phyloP scores from a whole-genome alignment of 2,888 invertebrate genomes.

The Leucophora obtusa region DNA sequence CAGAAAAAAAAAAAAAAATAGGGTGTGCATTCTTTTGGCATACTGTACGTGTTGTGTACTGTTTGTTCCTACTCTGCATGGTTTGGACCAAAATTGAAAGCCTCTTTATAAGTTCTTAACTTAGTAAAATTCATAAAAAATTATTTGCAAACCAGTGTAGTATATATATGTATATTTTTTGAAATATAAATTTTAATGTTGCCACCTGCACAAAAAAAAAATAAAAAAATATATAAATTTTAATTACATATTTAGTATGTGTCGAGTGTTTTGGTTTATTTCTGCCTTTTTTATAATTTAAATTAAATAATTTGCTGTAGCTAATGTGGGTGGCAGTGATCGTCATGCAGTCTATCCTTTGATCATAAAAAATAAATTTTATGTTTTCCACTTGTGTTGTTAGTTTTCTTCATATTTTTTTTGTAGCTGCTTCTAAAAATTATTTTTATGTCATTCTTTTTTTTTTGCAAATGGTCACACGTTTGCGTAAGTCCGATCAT shows the following conservation, averaged over 20 bases:
- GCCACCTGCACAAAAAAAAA: background rate
- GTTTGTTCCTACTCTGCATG: too few relatives aligned
- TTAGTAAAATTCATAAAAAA: too few relatives aligned
- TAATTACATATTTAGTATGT: background rate
- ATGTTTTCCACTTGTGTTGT: conserved; percentile 38
- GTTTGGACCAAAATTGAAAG: too few relatives aligned
- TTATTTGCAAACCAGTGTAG: background rate
- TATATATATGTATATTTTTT: background rate
- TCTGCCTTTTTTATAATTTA: conserved; percentile 32
- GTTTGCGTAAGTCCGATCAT: conserved; percentile 49
- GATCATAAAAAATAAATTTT: conserved; percentile 35
- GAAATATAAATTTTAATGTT: background rate
- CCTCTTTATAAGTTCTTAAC: too few relatives aligned
- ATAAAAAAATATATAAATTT: too few relatives aligned
- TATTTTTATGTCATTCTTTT: conserved; percentile 22
- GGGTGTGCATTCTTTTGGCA: too few relatives aligned
- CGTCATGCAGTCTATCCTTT: conserved; percentile 62
- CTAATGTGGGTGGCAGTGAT: conserved; percentile 51
- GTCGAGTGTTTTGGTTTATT: background rate
- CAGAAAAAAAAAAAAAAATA: too few relatives aligned
- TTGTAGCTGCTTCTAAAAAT: conserved; percentile 3
- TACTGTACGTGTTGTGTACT: too few relatives aligned
- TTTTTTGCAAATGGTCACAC: conserved; percentile 39
- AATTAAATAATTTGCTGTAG: conserved; percentile 40
- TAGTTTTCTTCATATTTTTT: background rate